Evolutionary conservation across 2,113 vertebrate species (phyloP).

Genomic region (Columba janthina): DNA sequence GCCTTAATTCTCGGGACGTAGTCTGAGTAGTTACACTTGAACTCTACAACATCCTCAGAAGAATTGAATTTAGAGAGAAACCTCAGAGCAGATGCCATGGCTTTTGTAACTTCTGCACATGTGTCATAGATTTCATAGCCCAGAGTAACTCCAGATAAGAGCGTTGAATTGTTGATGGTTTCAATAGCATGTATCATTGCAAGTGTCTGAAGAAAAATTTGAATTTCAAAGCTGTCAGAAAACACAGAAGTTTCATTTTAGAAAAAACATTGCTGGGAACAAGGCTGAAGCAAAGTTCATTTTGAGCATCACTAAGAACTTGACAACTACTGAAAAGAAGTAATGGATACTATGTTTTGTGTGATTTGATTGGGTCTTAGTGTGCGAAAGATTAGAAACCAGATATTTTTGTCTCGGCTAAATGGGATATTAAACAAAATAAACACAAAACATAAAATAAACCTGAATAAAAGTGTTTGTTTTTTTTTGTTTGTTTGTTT

Average conservation of each 20-base stretch:
- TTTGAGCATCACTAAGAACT: background rate
- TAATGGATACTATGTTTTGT: background rate
- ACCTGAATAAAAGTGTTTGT: background rate
- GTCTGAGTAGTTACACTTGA: conserved; percentile 68
- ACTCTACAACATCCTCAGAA: conserved; percentile 35
- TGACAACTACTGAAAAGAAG: background rate
- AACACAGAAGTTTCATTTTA: background rate
- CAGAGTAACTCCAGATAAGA: conserved; percentile 79
- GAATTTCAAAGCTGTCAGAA: conserved; percentile 76
- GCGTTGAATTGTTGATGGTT: conserved; percentile 80
- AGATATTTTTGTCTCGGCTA: background rate
- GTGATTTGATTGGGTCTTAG: background rate
- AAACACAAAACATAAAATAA: background rate
- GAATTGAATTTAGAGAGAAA: conserved; percentile 73
- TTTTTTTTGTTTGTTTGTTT: too few species aligned
- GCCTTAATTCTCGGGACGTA: conserved; percentile 73
- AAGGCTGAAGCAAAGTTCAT: background rate
- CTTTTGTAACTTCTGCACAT: conserved; percentile 83
- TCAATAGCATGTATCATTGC: conserved; percentile 87
- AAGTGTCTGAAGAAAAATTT: conserved; percentile 75
- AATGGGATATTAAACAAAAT: background rate
- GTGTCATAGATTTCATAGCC: conserved; percentile 87
- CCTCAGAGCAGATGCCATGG: conserved; percentile 76
- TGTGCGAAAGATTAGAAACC: background rate
- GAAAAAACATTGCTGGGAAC: background rate